Base-by-base conservation (phyloP, 2,888 invertebrate genomes). In the Euproctis similis region DNA sequence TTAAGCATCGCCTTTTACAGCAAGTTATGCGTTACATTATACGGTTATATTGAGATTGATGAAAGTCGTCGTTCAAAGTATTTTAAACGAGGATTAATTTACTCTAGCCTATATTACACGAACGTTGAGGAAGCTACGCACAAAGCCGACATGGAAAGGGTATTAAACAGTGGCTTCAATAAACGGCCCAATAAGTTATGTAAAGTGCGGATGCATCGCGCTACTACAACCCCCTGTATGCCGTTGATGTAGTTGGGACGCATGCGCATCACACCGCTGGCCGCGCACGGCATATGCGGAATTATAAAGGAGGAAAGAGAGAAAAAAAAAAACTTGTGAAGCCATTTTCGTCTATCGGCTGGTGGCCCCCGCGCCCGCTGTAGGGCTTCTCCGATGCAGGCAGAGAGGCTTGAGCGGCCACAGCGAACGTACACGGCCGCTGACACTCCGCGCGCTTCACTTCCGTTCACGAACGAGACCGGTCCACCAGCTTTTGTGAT, bases 291-390 rank as follows among this genome's bases (percentile, higher is more conserved):
- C 82, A 82, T 84, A 84, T 84, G 82, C 84, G 82, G 78, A 80
- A 78, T 81, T 82, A 82, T 82, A 82, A 80, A 82, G 84, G 72
- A 84, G 76, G 84, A 84, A 84, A 84, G 84, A 84, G 84, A 84
- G 82, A 84, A 81, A n/a, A n/a, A 84, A 82, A 81, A 81, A 81
- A 74, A 82, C 78, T 84, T 78, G 82, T 82, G 82, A 82, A 84
- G 82, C 84, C 84, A 82, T 84, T 84, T 84, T 81, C 81, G 82
- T 82, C 76, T 77, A 76, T 76, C 75, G 69, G 69, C 53, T n/a
- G n/a, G 59, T 57, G 50, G 63, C 68, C 78, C 74, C 80, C 75
- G 71, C 75, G 65, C 71, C 69, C 72, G 69, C 65, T 52, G 66
- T 69, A 54, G 69, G 73, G 70, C 64, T 73, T 71, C 71, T 62